Evolutionary conservation across 2,797 vertebrate species (phyloP).

Genomic region (Oophaga sylvatica): DNA sequence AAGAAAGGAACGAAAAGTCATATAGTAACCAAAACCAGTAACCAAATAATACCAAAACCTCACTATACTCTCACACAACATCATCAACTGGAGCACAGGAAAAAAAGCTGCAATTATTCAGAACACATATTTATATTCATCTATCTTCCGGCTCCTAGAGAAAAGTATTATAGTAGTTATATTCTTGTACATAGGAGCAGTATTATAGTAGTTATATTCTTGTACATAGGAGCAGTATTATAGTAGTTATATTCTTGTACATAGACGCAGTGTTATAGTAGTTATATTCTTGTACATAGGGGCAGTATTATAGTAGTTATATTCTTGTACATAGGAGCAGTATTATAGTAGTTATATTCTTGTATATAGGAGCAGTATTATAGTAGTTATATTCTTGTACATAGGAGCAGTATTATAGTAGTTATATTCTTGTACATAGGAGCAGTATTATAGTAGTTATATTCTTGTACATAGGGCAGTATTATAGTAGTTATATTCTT

Average conservation of each 20-base stretch:
- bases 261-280: no score
- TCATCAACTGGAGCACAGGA: not conserved
- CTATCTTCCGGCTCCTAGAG: no score
- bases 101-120: not conserved
- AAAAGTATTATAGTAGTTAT: not conserved
- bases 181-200: not conserved
- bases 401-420: not conserved
- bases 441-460: not conserved
- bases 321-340: not conserved
- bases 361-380: not conserved
- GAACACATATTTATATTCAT: no score
- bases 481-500: no score
- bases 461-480: not conserved
- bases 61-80: not conserved
- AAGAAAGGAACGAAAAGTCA: not conserved
- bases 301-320: not conserved
- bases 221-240: not conserved
- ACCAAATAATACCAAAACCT: no score
- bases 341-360: no score
- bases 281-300: not conserved
- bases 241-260: conserved; percentile 13
- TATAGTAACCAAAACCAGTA: not conserved
- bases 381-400: conserved; percentile 1
- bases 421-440: not conserved
- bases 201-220: conserved; percentile 5